These are phyloP conservation scores for Serrognathus titanus DNA, from an alignment of 2,888 invertebrate genomes.

Conservation along the genomic window DNA sequence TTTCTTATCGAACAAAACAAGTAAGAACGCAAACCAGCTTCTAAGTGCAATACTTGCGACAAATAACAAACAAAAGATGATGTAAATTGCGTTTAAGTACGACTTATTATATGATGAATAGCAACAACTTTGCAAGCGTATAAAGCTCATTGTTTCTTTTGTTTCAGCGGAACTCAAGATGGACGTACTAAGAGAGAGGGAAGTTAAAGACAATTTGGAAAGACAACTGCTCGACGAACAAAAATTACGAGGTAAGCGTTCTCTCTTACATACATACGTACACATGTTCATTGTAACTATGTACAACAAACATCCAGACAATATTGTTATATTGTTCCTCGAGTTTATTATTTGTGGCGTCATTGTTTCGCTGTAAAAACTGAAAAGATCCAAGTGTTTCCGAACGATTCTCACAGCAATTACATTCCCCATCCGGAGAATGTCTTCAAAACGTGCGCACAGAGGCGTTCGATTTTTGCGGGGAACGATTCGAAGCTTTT, in stretches of 20 bases:
- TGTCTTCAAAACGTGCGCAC: neutral
- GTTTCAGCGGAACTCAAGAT: slow-evolving; percentile 92
- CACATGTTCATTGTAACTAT: slow-evolving; percentile 3
- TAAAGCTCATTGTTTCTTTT: slow-evolving; percentile 28
- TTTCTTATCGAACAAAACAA: too few species aligned
- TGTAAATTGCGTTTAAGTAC: neutral
- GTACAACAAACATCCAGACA: slow-evolving; percentile 25
- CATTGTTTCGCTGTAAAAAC: slow-evolving; percentile 17
- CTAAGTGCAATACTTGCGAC: neutral
- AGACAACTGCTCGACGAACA: slow-evolving; percentile 91
- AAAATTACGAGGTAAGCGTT: slow-evolving; percentile 85
- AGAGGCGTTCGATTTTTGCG: neutral
- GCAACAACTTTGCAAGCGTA: neutral
- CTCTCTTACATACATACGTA: slow-evolving; percentile 2
- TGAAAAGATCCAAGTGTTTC: neutral
- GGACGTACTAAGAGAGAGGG: slow-evolving; percentile 90
- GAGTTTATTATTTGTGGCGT: slow-evolving; percentile 29
- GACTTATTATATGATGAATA: neutral
- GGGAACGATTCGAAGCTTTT: slow-evolving; percentile 1
- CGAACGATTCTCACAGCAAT: neutral
- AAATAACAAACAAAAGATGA: neutral
- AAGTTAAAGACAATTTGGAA: slow-evolving; percentile 90
- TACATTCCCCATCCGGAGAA: neutral
- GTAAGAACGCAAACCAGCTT: too few species aligned
- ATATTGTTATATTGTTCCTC: slow-evolving; percentile 35